Conservation (phyloP, 2,113 vertebrate genomes). For the Noturus placidus region DNA sequence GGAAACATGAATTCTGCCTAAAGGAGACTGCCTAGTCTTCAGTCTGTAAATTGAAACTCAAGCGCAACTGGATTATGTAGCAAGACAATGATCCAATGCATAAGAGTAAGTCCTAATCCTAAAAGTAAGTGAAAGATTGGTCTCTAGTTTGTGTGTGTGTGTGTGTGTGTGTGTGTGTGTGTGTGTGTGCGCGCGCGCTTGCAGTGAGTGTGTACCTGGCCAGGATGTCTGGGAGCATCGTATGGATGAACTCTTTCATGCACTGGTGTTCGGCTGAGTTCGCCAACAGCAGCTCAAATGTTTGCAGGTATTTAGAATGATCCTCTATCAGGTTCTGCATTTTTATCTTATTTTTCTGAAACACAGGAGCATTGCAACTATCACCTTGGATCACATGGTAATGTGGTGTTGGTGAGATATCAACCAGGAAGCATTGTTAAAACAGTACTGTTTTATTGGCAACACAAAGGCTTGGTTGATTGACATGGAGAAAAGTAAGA, state of each 20-base stretch:
- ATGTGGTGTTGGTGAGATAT: neutral
- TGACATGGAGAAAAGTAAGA: no score
- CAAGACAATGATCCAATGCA: no score
- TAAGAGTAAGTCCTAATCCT: no score
- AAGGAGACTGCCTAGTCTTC: no score
- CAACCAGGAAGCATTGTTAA: neutral
- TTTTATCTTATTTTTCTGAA: slow-evolving; percentile 62
- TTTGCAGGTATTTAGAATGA: slow-evolving; percentile 72
- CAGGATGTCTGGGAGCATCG: slow-evolving; percentile 68
- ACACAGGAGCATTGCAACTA: neutral
- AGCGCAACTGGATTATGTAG: no score
- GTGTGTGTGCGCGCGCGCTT: neutral
- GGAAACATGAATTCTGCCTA: no score
- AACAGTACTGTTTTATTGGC: neutral
- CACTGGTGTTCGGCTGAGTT: slow-evolving; percentile 82
- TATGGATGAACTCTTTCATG: slow-evolving; percentile 79
- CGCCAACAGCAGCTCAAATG: slow-evolving; percentile 78
- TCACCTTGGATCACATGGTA: neutral
- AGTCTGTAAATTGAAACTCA: no score
- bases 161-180: neutral
- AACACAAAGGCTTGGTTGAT: neutral
- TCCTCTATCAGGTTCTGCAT: slow-evolving; percentile 70
- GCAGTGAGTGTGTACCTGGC: slow-evolving; percentile 61
- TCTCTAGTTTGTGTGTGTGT: neutral
- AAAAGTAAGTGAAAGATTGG: no score